A percentile compares a stretch with the other conserved stretches of the same genome.
These are phyloP conservation scores for Acanthornis magna DNA, from an alignment of 2,797 vertebrate species.

Conservation along the genomic window DNA sequence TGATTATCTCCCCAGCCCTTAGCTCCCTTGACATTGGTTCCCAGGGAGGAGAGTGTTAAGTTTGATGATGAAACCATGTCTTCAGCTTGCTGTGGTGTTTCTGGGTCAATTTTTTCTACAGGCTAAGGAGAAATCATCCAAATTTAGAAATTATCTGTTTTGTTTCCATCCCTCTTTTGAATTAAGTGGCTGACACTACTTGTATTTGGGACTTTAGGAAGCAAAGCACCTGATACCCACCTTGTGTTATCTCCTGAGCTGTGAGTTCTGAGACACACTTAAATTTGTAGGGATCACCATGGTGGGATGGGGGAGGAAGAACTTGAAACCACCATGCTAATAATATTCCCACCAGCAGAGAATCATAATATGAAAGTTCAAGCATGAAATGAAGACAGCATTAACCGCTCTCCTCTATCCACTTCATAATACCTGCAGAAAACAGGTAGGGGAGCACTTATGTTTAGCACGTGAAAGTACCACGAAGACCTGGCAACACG, in stretches of 20 bases:
- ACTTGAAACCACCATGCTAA: neutral
- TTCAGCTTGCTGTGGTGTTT: neutral
- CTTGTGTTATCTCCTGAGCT: neutral
- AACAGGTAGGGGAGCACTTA: slow-evolving; percentile 26
- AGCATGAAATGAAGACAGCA: neutral
- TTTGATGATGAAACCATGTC: neutral
- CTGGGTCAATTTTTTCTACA: neutral
- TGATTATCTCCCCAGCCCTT: neutral
- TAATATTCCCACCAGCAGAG: neutral
- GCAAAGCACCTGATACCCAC: neutral
- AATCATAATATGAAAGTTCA: neutral
- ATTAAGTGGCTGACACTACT: neutral
- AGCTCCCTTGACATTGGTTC: neutral
- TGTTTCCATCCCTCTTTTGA: neutral
- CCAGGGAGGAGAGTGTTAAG: neutral
- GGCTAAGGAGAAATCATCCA: neutral
- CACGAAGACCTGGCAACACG: neutral
- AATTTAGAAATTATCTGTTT: neutral
- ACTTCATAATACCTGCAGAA: slow-evolving; percentile 1
- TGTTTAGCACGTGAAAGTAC: neutral
- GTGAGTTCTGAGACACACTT: neutral
- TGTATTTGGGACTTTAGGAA: neutral
- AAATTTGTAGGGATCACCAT: neutral
- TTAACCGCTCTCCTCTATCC: neutral
- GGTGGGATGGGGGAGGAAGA: neutral